phyloP scores from a whole-genome alignment of 2,888 invertebrate species.

The Papilio demoleus region DNA sequence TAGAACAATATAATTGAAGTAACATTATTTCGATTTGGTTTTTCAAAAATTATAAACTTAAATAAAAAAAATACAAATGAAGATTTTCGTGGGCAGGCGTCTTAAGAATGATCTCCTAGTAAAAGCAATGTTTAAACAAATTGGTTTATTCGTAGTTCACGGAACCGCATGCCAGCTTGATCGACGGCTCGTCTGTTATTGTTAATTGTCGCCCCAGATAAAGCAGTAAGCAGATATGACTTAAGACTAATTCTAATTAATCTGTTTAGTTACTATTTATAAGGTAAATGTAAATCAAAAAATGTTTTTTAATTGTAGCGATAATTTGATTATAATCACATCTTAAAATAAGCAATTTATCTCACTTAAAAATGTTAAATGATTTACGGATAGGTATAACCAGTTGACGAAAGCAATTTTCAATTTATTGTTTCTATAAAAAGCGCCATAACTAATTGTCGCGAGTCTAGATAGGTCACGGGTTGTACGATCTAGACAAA shows the following conservation, averaged over 20 bases:
- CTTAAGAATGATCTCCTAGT: slow-evolving; percentile 12
- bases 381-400: background rate
- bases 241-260: slow-evolving; percentile 14
- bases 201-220: slow-evolving; percentile 36
- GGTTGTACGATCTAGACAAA: slow-evolving; percentile 62
- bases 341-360: too few relatives aligned
- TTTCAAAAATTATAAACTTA: too few relatives aligned
- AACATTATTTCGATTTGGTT: too few relatives aligned
- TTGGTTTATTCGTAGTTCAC: slow-evolving; percentile 35
- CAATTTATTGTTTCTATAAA: slow-evolving; percentile 45
- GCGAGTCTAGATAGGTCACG: slow-evolving; percentile 64
- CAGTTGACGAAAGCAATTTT: slow-evolving; percentile 43
- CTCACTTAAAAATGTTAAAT: background rate
- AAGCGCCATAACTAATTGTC: slow-evolving; percentile 50
- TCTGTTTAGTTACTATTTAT: too few relatives aligned
- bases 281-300: too few relatives aligned
- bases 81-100: slow-evolving; percentile 10
- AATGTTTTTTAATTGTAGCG: too few relatives aligned
- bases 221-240: slow-evolving; percentile 10
- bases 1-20: too few relatives aligned
- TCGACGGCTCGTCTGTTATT: slow-evolving; percentile 14
- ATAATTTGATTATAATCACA: background rate
- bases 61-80: too few relatives aligned
- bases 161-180: slow-evolving; percentile 23
- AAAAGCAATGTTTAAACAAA: slow-evolving; percentile 34